A percentile compares a stretch with the other conserved stretches of the same genome.
Evolutionary conservation across 2,113 vertebrate genomes (phyloP).

Genomic region (Ramphastos sulfuratus): DNA sequence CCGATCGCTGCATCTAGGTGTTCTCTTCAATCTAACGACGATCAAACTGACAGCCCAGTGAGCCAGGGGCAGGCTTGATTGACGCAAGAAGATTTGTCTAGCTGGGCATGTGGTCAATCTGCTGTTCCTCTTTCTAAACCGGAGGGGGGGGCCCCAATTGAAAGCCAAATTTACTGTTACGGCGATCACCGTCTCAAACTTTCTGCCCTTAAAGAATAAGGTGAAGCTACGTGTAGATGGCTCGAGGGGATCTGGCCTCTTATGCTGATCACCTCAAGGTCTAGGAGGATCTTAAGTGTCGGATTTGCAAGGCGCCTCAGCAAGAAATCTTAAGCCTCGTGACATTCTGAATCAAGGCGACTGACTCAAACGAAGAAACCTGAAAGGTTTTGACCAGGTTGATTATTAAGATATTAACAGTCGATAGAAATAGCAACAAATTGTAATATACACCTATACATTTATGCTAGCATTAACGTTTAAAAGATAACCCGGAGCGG

Average conservation of each 20-base stretch:
- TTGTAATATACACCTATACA: slow-evolving; percentile 14
- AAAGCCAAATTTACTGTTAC: slow-evolving; percentile 91
- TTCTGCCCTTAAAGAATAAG: slow-evolving; percentile 89
- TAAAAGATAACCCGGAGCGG: background rate
- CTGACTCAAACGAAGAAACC: slow-evolving; percentile 95
- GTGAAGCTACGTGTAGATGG: slow-evolving; percentile 90
- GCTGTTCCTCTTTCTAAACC: slow-evolving; percentile 91
- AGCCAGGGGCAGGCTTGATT: slow-evolving; percentile 94
- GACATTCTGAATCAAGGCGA: slow-evolving; percentile 95
- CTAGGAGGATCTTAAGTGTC: slow-evolving; percentile 91
- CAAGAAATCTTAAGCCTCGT: slow-evolving; percentile 92
- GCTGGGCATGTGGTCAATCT: slow-evolving; percentile 90
- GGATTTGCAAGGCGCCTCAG: slow-evolving; percentile 94
- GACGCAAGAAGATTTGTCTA: slow-evolving; percentile 93
- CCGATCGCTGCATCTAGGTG: slow-evolving; percentile 93
- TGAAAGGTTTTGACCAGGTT: slow-evolving; percentile 94
- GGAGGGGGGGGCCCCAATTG: slow-evolving; percentile 86
- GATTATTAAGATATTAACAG: slow-evolving; percentile 87
- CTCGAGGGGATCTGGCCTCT: slow-evolving; percentile 91
- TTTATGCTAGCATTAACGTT: background rate
- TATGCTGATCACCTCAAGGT: slow-evolving; percentile 92
- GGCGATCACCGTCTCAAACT: slow-evolving; percentile 88
- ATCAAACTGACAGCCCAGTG: slow-evolving; percentile 93
- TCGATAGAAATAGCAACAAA: slow-evolving; percentile 35
- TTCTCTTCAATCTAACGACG: slow-evolving; percentile 94